A percentile compares a stretch with the other conserved stretches of the same genome.
Evolutionary conservation across 2,797 vertebrate species (phyloP).

Genomic region (Smutsia temminckii): DNA sequence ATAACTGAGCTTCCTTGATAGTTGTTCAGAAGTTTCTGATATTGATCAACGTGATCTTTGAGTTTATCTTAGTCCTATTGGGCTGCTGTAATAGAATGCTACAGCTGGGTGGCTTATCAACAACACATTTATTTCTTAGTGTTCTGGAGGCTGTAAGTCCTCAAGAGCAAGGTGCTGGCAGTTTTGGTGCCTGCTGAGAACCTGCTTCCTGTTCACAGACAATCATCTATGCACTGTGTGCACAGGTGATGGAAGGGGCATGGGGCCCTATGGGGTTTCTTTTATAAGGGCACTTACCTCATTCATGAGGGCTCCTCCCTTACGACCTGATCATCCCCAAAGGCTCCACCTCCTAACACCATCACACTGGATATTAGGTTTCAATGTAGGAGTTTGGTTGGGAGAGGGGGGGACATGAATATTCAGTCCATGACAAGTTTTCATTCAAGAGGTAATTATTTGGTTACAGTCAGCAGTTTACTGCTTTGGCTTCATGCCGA

Average conservation of each 20-base stretch:
- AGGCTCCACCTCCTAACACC: neutral
- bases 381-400: neutral
- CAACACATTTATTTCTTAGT: neutral
- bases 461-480: neutral
- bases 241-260: neutral
- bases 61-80: neutral
- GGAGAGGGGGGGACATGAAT: neutral
- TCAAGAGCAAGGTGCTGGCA: neutral
- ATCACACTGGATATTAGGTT: neutral
- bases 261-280: neutral
- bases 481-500: neutral
- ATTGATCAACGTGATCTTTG: neutral
- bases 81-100: neutral
- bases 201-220: neutral
- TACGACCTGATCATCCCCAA: neutral
- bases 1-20: constrained; percentile 1
- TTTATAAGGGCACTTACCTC: neutral
- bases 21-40: neutral
- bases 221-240: neutral
- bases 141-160: neutral
- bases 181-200: neutral
- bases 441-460: neutral
- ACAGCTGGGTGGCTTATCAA: neutral
- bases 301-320: neutral
- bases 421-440: neutral